Percentiles rank a stretch among this genome's conserved stretches.
Evolutionary conservation across 1,140 invertebrate genomes (phyloP).

Genomic region (Paraescarpia echinospica): DNA sequence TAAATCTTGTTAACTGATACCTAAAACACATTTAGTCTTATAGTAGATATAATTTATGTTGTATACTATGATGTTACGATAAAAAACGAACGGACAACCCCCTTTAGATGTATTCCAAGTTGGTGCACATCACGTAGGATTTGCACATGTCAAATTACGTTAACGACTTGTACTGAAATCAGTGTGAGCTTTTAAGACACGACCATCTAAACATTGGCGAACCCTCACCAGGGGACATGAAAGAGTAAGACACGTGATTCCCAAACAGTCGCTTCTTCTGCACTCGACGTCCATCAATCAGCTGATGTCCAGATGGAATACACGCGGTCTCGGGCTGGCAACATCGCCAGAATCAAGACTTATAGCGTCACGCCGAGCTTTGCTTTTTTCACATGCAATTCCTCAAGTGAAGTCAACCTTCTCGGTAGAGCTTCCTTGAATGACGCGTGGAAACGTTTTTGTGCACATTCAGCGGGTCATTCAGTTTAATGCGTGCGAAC

Average conservation of each 20-base stretch:
- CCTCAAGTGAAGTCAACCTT: not conserved
- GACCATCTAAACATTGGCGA: not conserved
- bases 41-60: no score
- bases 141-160: constrained; percentile 11
- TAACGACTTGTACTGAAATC: not conserved
- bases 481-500: not conserved
- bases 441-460: not conserved
- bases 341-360: not conserved
- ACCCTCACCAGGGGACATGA: not conserved
- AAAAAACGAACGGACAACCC: no score
- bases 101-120: no score
- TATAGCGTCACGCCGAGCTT: not conserved
- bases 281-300: not conserved
- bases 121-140: no score
- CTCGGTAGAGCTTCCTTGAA: not conserved
- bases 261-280: not conserved
- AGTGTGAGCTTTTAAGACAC: not conserved
- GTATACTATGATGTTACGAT: no score
- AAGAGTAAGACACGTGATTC: not conserved
- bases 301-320: not conserved
- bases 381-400: not conserved
- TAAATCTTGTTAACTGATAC: no score
- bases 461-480: not conserved
- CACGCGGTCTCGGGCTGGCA: no score
- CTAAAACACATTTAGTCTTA: no score